Evolutionary conservation across 1,140 invertebrate species (phyloP), one percentile per base, ranked within the genome.

Genomic region (Meloidogyne hapla): DNA sequence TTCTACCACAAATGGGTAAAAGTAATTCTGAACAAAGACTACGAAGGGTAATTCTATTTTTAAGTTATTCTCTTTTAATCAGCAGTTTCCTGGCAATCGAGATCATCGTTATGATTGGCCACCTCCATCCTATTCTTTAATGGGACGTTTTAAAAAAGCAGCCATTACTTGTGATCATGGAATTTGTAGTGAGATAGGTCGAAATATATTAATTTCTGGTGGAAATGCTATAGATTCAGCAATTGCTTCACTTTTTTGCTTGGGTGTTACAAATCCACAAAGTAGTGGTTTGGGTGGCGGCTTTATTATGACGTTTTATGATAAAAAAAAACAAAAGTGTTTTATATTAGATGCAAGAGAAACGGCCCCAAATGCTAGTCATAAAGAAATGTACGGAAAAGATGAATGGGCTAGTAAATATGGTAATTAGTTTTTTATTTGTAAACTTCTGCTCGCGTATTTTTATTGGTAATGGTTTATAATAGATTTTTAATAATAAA

Each of bases 171-270:
- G 81, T 48, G 85, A 86, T 66, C 83, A 86, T 78, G 85, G 86
- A 67, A 67, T 84, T 25, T 86, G 85, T 74, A 84, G 75, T 25
- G 83, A 84, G 63, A 86, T 86, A 40, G 85, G 84, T n/a, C 77
- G 93, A 81, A 88, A 91, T 21, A 92, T 95, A 2, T 87, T 96
- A 4, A 2, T 69, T 33, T 88, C 89, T 73, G 93, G 93, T 86
- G 94, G 94, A 0, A 93, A 92, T 79, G 94, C 93, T 0, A 92
- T 94, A 15, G 94, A 96, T 87, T 92, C 93, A 4, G 91, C 93
- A 0, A 91, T 96, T 28, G 92, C 93, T 0, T 89, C 92, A 0
- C 89, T 94, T 84, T 91, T 96, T 75, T 96, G 94, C 89, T 92
- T 93, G 80, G 93, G 94, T 0, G 90, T 95, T 0, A 89, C 93